Conservation (phyloP, 2,113 vertebrate genomes). For the Tamias sibiricus region DNA sequence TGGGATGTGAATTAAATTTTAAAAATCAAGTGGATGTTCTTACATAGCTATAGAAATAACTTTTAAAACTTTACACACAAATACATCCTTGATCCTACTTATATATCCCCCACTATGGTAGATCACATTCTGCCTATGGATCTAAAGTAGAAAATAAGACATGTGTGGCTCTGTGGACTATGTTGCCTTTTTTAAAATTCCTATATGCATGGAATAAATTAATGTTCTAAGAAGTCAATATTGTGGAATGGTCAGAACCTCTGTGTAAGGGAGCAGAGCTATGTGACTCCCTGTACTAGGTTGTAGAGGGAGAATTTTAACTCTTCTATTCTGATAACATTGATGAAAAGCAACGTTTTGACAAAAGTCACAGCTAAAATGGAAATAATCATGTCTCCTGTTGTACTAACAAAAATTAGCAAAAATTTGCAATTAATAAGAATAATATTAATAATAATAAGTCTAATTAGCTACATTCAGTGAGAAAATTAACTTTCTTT, state of each 20-base stretch:
- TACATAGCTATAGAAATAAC: conserved; percentile 1
- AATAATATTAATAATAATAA: neutral
- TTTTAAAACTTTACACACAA: neutral
- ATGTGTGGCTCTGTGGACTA: neutral
- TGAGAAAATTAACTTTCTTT: neutral
- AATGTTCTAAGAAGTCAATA: neutral
- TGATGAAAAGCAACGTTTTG: neutral
- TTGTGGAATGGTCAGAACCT: neutral
- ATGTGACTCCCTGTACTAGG: neutral
- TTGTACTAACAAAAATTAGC: neutral
- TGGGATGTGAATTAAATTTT: neutral
- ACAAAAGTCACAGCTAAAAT: neutral
- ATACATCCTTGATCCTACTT: neutral
- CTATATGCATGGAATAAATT: neutral
- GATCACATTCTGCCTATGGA: neutral
- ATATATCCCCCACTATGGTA: neutral
- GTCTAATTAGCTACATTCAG: neutral
- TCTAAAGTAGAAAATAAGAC: conserved; percentile 30
- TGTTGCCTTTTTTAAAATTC: neutral
- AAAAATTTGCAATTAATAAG: neutral
- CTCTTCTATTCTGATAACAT: neutral
- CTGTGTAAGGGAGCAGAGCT: neutral
- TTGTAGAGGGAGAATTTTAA: neutral
- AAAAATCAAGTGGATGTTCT: neutral
- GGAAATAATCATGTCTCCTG: neutral